Conservation (phyloP, 2,888 invertebrate genomes). For the Oxytorus armatus region DNA sequence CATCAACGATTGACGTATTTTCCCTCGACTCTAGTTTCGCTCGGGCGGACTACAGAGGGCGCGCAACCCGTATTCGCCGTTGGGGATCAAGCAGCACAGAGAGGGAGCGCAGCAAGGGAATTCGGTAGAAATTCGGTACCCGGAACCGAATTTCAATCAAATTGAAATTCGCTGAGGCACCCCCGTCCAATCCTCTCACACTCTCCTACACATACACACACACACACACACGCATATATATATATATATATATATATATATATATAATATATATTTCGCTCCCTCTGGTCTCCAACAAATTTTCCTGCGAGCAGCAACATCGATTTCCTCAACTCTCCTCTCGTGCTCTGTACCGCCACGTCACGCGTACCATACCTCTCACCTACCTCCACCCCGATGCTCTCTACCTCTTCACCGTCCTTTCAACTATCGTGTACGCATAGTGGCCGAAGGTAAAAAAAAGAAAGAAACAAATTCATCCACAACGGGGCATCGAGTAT, state of each 20-base stretch:
- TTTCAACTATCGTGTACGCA: not conserved
- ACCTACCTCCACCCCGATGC: not conserved
- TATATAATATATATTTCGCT: conserved; percentile 28
- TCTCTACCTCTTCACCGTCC: not conserved
- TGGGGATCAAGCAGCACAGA: conserved; percentile 55
- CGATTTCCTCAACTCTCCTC: conserved; percentile 61
- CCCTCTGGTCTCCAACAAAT: conserved; percentile 46
- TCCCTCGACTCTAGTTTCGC: conserved; percentile 39
- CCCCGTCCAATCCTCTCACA: conserved; percentile 55
- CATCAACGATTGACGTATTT: conserved; percentile 55
- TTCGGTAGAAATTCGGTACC: conserved; percentile 65
- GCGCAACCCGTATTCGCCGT: conserved; percentile 19
- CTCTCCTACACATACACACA: conserved; percentile 13
- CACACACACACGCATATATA: not conserved
- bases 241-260: not conserved
- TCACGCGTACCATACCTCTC: not conserved
- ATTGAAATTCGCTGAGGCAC: conserved; percentile 69
- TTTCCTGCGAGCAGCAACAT: conserved; percentile 56
- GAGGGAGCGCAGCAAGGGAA: conserved; percentile 64
- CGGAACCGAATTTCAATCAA: conserved; percentile 70
- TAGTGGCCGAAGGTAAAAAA: too few species aligned
- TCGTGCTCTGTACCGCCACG: not conserved
- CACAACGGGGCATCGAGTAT: not conserved
- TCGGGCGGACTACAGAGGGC: conserved; percentile 29
- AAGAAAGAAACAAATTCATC: not conserved